Conservation (phyloP, 2,888 invertebrate species). For the Sympetrum striolatum region DNA sequence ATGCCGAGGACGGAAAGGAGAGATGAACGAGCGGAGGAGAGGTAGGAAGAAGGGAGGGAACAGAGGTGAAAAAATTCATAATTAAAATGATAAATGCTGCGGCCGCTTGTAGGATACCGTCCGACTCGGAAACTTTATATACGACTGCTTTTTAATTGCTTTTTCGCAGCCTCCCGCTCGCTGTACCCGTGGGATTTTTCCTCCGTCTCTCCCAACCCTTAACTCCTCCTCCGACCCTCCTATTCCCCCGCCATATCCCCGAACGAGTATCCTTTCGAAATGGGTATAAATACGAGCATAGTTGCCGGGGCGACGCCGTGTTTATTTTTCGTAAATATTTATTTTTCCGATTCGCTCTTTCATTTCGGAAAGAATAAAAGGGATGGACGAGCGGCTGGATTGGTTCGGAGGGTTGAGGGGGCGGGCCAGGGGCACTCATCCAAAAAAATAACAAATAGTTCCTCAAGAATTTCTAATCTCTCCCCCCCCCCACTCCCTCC, state of each 20-base stretch:
- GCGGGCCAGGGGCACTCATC: too few species aligned
- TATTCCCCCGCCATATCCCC: not conserved
- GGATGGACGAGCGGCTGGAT: not conserved
- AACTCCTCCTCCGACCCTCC: not conserved
- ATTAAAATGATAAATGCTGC: conserved; percentile 39
- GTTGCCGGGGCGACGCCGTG: not conserved
- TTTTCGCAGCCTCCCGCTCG: not conserved
- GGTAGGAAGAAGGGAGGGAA: not conserved
- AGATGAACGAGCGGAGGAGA: not conserved
- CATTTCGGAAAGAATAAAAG: not conserved
- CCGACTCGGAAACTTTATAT: conserved; percentile 23
- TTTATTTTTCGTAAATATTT: not conserved
- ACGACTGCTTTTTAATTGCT: conserved; percentile 34
- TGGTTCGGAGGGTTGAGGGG: not conserved
- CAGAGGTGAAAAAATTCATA: conserved; percentile 32
- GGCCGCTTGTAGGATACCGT: not conserved
- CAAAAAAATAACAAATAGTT: too few species aligned
- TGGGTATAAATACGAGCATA: not conserved
- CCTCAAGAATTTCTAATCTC: too few species aligned
- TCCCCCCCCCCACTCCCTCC: too few species aligned
- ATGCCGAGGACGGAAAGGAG: not conserved
- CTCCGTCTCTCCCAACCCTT: too few species aligned
- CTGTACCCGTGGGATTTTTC: not conserved
- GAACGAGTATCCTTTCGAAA: not conserved
- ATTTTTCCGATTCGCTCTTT: not conserved